These are phyloP conservation scores for Stomatorhinus ivindoensis DNA, from an alignment of 2,113 vertebrate genomes.

Conservation along the genomic window DNA sequence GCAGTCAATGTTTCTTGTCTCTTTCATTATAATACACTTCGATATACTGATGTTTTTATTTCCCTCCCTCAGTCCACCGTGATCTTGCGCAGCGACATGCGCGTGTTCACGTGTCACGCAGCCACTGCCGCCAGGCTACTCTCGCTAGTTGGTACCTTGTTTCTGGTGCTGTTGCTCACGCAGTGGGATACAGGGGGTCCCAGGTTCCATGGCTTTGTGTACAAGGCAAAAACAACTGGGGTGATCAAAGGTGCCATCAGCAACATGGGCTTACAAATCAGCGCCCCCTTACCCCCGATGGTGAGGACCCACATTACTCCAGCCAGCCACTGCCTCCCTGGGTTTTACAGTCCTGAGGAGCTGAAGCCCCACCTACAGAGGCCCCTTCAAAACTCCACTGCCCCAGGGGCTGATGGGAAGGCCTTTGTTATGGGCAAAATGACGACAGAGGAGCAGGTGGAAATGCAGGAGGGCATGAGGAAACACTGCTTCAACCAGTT, in stretches of 20 bases:
- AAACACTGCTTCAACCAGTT: constrained; percentile 78
- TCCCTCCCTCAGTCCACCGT: not conserved
- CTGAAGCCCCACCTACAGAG: constrained; percentile 63
- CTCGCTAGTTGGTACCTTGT: not conserved
- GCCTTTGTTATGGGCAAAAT: constrained; percentile 55
- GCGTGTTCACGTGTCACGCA: constrained; percentile 35
- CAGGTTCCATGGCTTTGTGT: constrained; percentile 55
- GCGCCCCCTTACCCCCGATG: constrained; percentile 46
- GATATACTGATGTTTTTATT: not conserved
- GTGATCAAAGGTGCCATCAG: constrained; percentile 50
- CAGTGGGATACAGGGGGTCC: constrained; percentile 53
- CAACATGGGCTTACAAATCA: constrained; percentile 62
- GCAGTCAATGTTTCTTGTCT: not conserved
- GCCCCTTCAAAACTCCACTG: constrained; percentile 61
- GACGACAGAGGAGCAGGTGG: constrained; percentile 51
- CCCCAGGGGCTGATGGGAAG: constrained; percentile 65
- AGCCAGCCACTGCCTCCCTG: constrained; percentile 51
- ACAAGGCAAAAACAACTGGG: constrained; percentile 42
- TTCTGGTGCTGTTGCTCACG: constrained; percentile 52
- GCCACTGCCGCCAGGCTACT: constrained; percentile 34
- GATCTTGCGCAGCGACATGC: constrained; percentile 42
- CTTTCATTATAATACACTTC: not conserved
- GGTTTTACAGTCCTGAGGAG: constrained; percentile 64
- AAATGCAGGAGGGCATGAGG: constrained; percentile 60
- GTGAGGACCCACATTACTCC: not conserved